Base-by-base conservation (phyloP, 2,888 invertebrate genomes). In the Ommatoiulus sabulosus region DNA sequence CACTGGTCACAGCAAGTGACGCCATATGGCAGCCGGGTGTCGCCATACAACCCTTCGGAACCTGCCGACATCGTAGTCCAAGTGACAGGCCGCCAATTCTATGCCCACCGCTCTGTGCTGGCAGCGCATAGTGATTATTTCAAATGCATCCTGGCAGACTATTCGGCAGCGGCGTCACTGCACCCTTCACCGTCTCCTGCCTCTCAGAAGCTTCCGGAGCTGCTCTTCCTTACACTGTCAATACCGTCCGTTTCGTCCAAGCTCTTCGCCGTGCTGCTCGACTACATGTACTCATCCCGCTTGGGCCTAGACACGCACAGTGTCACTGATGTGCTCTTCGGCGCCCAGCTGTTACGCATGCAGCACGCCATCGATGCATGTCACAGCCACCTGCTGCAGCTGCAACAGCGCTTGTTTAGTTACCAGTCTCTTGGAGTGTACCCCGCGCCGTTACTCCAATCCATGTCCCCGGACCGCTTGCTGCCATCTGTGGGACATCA, bases 251-350 rank as follows among this genome's bases (percentile, higher is more conserved):
- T 90, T 15, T 90, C 90, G 15, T 90, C 91, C 5, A 93, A 93
- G 89, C 92, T 93, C 90, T 96, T 96, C 92, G 95, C 95, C 0
- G 95, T 95, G 0, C 92, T 96, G 6, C 92, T 96, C 57, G 95
- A 95, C 43, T 96, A 95, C 93, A 96, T 96, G 95, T 96, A 96
- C 92, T 95, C 96, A 7, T 96, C 96, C 43, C 95, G 94, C 90
- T 92, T 96, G 91, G 95, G 95, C 91, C 93, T 96, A 20, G 89
- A 89, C 44, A 44, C 95, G 90, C 94, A 95, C 89, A 96, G 96
- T 92, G 95, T 96, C 90, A 95, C 96, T 93, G 90, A 89, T 35
- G 89, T 90, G 5, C 92, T 96, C 12, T 92, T 96, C 89, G 96
- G 96, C 6, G 95, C 96, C 12, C 95, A 96, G 92, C 93, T 95